Conservation (phyloP, 1,140 invertebrate species). For the Zaprionus nigranus region DNA sequence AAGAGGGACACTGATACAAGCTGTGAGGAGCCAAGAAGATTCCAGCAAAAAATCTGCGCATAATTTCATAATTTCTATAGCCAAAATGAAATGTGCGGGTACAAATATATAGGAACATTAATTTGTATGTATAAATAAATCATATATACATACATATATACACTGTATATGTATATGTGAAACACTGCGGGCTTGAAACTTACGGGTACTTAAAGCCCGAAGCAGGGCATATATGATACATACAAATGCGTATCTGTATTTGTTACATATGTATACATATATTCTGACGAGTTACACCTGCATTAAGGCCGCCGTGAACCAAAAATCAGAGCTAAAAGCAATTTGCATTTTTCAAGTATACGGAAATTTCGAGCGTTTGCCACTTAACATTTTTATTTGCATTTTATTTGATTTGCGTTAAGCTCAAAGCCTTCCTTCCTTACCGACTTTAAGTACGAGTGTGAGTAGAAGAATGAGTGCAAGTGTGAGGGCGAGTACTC, state of each 20-base stretch:
- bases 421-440: constrained; percentile 29
- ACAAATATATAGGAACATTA: not conserved
- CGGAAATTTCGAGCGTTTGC: constrained; percentile 51
- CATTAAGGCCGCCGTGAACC: no score
- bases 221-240: not conserved
- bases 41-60: constrained; percentile 53
- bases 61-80: constrained; percentile 50
- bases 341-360: constrained; percentile 60
- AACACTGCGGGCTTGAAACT: constrained; percentile 43
- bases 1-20: constrained; percentile 2
- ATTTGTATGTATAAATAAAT: constrained; percentile 4
- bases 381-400: constrained; percentile 66
- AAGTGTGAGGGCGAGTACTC: not conserved
- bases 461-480: not conserved
- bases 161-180: not conserved
- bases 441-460: not conserved
- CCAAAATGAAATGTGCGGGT: constrained; percentile 11
- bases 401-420: constrained; percentile 70
- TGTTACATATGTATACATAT: not conserved
- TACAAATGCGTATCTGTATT: no score
- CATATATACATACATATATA: constrained; percentile 4
- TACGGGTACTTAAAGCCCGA: constrained; percentile 18
- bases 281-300: constrained; percentile 9
- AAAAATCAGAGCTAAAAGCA: constrained; percentile 57
- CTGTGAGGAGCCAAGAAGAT: constrained; percentile 14